Evolutionary conservation across 2,113 vertebrate species (phyloP), one percentile per base, ranked within the genome.

Genomic region (Alligator mississippiensis): DNA sequence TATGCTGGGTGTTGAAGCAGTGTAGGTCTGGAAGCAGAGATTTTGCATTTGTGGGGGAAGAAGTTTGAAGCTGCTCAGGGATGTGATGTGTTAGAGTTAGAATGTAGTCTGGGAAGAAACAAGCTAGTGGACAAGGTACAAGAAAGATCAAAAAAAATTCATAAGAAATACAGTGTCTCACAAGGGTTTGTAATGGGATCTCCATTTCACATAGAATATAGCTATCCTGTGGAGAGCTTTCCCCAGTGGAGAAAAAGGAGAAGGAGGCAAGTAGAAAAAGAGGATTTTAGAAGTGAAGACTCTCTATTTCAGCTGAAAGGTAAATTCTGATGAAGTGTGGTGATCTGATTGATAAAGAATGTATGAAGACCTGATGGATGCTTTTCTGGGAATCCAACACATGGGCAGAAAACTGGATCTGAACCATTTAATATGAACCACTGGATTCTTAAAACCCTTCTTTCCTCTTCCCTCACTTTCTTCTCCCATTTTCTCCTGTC

Each of bases 1-100:
- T 85, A 81, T 79, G 47, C 78, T 86, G 81, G 21, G 60, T 60
- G 86, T 80, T 90, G 38, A 88, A 93, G 13, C 16, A 25, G 5
- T 61, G 87, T 90, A 22, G 11, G 85, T 91, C 84, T 79, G 38
- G 58, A 84, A 34, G 25, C 9, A 47, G 92, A 72, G 64, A 18
- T 24, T 57, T 75, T 34, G 58, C 28, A 24, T 77, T 86, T 81
- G 81, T 3, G 47, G 8, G 57, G 63, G 22, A 1, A 17, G 62
- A n/a, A 21, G 80, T n/a, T 2, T 64, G 78, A 63, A 28, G 72
- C 15, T n/a, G 62, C 24, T 55, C 28, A 18, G 34, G 30, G 11
- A 47, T 63, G 8, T 27, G 16, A 25, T 47, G 5, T 47, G 47
- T 47, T 47, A 47, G 47, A 47, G 7, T 72, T 63, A 30, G n/a